Conservation (phyloP, 2,888 invertebrate species). For the Aleiodes leptofemur region DNA sequence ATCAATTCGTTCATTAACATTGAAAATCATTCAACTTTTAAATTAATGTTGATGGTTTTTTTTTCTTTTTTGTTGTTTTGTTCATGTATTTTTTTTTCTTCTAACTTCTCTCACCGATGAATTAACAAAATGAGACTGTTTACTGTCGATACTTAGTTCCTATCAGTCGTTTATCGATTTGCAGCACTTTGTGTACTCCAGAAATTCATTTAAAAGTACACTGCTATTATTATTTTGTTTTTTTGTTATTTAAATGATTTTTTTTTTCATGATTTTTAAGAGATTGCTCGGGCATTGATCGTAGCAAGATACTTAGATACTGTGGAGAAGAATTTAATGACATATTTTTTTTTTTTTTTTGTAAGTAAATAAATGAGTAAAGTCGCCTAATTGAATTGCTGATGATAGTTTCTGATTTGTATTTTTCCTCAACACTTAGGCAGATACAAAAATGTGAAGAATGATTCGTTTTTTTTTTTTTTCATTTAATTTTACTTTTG, state of each 20-base stretch:
- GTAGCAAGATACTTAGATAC: slow-evolving; percentile 56
- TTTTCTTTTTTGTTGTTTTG: slow-evolving; percentile 21
- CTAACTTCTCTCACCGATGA: slow-evolving; percentile 55
- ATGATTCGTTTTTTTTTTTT: slow-evolving; percentile 50
- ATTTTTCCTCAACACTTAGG: slow-evolving; percentile 62
- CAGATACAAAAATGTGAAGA: slow-evolving; percentile 66
- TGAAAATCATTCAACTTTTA: slow-evolving; percentile 18
- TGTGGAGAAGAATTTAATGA: slow-evolving; percentile 27
- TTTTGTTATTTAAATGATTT: slow-evolving; percentile 52
- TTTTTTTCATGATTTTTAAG: slow-evolving; percentile 55
- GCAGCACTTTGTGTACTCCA: slow-evolving; percentile 54
- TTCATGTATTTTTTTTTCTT: slow-evolving; percentile 19
- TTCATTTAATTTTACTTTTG: slow-evolving; percentile 19
- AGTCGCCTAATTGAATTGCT: slow-evolving; percentile 34
- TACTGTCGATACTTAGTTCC: slow-evolving; percentile 70
- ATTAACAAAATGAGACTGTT: slow-evolving; percentile 62
- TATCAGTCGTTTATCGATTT: slow-evolving; percentile 71
- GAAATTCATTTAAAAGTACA: slow-evolving; percentile 52
- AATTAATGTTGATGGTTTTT: slow-evolving; percentile 1
- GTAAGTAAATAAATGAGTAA: slow-evolving; percentile 16
- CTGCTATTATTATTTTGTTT: slow-evolving; percentile 36
- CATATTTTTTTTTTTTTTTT: slow-evolving; percentile 32
- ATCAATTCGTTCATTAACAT: slow-evolving; percentile 38
- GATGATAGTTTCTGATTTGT: slow-evolving; percentile 20
- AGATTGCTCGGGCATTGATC: slow-evolving; percentile 58